Conservation (phyloP, 2,888 invertebrate species). For the Clunio marinus region DNA sequence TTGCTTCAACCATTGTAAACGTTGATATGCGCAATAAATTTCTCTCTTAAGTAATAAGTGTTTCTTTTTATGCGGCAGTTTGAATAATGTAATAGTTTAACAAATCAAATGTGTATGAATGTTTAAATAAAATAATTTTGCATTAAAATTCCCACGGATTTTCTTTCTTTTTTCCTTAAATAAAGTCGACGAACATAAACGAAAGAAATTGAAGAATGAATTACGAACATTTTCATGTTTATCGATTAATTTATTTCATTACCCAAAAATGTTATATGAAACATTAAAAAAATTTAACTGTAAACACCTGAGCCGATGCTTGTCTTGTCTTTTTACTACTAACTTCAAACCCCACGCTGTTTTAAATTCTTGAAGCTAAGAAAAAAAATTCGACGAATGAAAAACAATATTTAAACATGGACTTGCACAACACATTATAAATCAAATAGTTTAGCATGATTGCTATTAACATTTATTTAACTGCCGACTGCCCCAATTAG, state of each 20-base stretch:
- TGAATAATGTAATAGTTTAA: conserved; percentile 3
- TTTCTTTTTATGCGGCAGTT: conserved; percentile 2
- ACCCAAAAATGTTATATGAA: background rate
- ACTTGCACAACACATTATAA: conserved; percentile 10
- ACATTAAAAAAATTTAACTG: background rate
- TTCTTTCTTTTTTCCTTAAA: background rate
- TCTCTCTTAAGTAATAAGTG: conserved; percentile 10
- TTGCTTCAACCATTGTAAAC: background rate
- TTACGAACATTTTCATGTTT: too few relatives aligned
- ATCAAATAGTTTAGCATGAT: conserved; percentile 1
- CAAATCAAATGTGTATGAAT: too few relatives aligned
- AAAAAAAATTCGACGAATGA: background rate
- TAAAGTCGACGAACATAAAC: background rate
- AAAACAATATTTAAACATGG: background rate
- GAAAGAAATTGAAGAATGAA: too few relatives aligned
- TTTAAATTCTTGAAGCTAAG: background rate
- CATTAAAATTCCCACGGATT: conserved; percentile 9
- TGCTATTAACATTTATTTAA: background rate
- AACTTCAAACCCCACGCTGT: background rate
- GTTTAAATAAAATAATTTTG: background rate
- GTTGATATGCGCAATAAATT: background rate
- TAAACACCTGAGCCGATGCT: background rate
- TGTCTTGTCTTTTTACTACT: background rate
- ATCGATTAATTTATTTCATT: background rate
- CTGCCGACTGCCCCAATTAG: too few relatives aligned